Percentiles rank a stretch among this genome's conserved stretches.
These are phyloP conservation scores for Ostrea denselamellosa DNA, from an alignment of 1,140 invertebrate genomes.

Conservation along the genomic window DNA sequence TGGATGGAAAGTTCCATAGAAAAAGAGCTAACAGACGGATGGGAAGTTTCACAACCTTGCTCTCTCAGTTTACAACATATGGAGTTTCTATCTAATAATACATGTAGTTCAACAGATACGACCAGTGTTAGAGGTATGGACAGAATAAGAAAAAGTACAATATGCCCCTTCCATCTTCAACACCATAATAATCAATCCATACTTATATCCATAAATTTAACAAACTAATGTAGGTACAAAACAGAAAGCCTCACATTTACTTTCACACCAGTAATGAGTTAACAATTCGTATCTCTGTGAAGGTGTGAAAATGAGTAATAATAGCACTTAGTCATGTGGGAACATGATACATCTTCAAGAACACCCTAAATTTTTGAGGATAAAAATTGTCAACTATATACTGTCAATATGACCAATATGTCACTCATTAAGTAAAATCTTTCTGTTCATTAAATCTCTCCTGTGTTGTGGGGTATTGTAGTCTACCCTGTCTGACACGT, in stretches of 20 bases:
- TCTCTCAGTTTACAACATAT: too few species aligned
- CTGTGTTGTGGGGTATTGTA: slow-evolving; percentile 3
- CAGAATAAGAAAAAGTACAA: neutral
- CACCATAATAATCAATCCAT: neutral
- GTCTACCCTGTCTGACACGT: neutral
- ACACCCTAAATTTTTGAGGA: neutral
- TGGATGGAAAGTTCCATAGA: too few species aligned
- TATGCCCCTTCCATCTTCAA: neutral
- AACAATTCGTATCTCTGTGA: neutral
- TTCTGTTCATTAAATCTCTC: neutral
- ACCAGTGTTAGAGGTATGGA: neutral
- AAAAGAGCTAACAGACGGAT: too few species aligned
- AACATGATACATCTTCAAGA: neutral
- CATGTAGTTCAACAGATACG: too few species aligned
- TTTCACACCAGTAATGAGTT: too few species aligned
- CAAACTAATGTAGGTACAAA: neutral
- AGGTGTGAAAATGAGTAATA: neutral
- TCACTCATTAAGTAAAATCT: neutral
- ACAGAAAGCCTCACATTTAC: neutral
- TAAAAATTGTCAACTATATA: neutral
- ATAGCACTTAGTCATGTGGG: neutral
- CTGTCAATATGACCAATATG: neutral
- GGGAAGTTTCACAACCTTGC: too few species aligned
- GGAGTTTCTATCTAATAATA: too few species aligned
- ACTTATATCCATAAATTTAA: neutral